Evolutionary conservation across 2,888 invertebrate species (phyloP), one percentile per base, ranked within the genome.

Genomic region (Melikaiella ostensackeni): DNA sequence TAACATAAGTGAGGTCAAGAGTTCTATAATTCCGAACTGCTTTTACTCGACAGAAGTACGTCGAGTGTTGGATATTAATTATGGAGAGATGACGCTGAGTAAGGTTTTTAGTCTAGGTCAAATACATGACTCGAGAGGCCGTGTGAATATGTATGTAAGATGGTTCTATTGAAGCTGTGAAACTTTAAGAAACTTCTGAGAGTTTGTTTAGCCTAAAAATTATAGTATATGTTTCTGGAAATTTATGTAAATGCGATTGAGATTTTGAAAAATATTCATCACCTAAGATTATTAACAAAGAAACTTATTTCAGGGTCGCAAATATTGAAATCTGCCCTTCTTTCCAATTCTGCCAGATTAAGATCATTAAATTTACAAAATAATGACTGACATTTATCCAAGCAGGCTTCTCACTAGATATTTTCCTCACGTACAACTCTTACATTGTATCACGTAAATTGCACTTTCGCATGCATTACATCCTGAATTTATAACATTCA

Each of bases 401-500:
- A 55, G 55, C 55, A 21, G 19, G 9, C 21, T 9, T 21, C 9
- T 21, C 11, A 27, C 6, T 59, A 59, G 27, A 27, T 59, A 59
- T 59, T 59, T 27, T 59, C 59, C 6, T 59, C 59, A 59, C 27
- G 59, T 27, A 59, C 59, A 24, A 59, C 59, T 59, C 24, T 24
- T 59, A 59, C 59, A 59, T 59, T 59, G 59, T 59, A 59, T 27
- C 59, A 59, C 59, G 59, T 59, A 24, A 59, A 59, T 59, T 59
- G 59, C 27, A 59, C 59, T 27, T 24, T 59, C 16, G 27, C 30
- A 27, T 46, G 27, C 38, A 42, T 70, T 70, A 46, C 46, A 50
- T 70, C 27, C 30, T 46, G 70, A 70, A 50, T 70, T 50, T 70
- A 70, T 50, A 46, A 70, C 70, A 50, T 70, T 30, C 70, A 70